phyloP scores from a whole-genome alignment of 2,797 vertebrate species.

The Philypnodon macrostomus region DNA sequence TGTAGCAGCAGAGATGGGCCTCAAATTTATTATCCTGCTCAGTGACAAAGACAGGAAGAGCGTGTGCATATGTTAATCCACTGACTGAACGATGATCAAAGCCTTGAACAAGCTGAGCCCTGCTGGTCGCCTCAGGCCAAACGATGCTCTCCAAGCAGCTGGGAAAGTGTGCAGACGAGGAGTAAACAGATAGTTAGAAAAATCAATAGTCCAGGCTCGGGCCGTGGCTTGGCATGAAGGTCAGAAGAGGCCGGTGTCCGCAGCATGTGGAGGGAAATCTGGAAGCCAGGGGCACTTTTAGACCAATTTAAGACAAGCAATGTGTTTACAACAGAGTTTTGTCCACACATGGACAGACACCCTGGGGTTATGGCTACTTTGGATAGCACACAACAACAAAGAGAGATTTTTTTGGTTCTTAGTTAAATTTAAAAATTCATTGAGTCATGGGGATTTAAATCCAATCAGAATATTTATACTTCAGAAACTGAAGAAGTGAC shows the following conservation, averaged over 20 bases:
- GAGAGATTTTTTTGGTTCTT: constrained; percentile 17
- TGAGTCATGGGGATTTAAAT: no score
- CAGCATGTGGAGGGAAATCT: constrained; percentile 39
- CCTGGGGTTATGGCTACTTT: constrained; percentile 35
- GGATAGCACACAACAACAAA: constrained; percentile 16
- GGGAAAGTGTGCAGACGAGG: constrained; percentile 68
- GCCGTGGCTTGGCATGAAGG: constrained; percentile 59
- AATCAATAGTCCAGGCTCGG: constrained; percentile 73
- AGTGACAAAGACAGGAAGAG: constrained; percentile 81
- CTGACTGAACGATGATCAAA: constrained; percentile 84
- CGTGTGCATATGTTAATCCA: constrained; percentile 82
- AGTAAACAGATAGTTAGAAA: constrained; percentile 77
- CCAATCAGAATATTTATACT: no score
- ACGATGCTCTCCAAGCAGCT: constrained; percentile 72
- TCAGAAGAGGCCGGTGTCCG: constrained; percentile 54
- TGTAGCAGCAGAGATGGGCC: constrained; percentile 52
- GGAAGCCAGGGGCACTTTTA: constrained; percentile 54
- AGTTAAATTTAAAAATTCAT: no score
- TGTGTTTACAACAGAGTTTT: constrained; percentile 55
- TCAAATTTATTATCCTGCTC: constrained; percentile 78
- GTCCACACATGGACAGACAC: constrained; percentile 54
- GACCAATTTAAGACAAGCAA: constrained; percentile 57
- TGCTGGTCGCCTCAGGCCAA: constrained; percentile 85
- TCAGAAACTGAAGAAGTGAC: no score
- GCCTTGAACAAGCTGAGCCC: constrained; percentile 82